A percentile compares a stretch with the other conserved stretches of the same genome.
These are phyloP conservation scores for Eulemur mongoz DNA, from an alignment of 2,797 vertebrate genomes.

Conservation along the genomic window DNA sequence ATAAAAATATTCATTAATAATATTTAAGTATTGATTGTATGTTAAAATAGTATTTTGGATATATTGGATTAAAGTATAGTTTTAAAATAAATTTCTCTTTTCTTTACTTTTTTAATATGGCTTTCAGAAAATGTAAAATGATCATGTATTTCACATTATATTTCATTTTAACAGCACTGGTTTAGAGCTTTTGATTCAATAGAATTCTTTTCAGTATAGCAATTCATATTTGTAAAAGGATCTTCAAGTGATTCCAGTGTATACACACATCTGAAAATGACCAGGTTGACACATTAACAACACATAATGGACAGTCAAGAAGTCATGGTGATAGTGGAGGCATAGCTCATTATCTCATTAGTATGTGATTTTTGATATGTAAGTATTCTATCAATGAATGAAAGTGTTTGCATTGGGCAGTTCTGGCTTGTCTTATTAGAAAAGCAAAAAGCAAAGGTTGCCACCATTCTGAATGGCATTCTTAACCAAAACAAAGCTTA, in stretches of 20 bases:
- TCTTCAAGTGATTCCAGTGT: neutral
- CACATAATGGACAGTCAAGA: neutral
- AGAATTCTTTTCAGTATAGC: neutral
- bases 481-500: constrained; percentile 51
- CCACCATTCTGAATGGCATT: neutral
- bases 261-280: neutral
- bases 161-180: neutral
- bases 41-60: neutral
- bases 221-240: neutral
- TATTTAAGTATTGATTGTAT: neutral
- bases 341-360: neutral
- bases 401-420: neutral
- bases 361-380: neutral
- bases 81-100: neutral
- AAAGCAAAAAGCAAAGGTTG: constrained; percentile 11
- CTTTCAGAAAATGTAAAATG: neutral
- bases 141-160: neutral
- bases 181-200: neutral
- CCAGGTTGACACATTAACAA: neutral
- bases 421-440: neutral
- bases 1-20: neutral
- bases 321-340: neutral
- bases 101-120: neutral
- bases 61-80: neutral
- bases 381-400: neutral